These are phyloP conservation scores for Phaonia tiefii DNA, from an alignment of 2,888 invertebrate species.

Conservation along the genomic window DNA sequence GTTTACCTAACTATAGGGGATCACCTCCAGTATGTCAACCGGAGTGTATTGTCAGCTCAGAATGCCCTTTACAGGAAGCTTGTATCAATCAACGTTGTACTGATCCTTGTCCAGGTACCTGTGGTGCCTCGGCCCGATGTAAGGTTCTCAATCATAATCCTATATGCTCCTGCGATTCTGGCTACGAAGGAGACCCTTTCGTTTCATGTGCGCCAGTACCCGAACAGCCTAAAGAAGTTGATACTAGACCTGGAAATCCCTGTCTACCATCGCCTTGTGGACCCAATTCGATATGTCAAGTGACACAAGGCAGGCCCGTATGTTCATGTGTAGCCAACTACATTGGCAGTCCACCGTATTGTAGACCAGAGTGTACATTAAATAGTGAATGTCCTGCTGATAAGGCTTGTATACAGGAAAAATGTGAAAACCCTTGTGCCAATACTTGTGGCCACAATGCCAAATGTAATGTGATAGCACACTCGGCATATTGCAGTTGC, in stretches of 20 bases:
- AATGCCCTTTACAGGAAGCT: conserved; percentile 89
- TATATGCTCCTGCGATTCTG: conserved; percentile 89
- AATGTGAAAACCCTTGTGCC: conserved; percentile 90
- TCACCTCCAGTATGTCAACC: conserved; percentile 91
- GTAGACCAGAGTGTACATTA: conserved; percentile 91
- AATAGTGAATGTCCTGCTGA: conserved; percentile 90
- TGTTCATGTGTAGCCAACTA: conserved; percentile 91
- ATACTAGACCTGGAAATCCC: conserved; percentile 81
- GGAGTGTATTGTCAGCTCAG: conserved; percentile 91
- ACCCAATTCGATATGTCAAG: conserved; percentile 91
- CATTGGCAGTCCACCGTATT: conserved; percentile 90
- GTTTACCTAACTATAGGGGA: conserved; percentile 88
- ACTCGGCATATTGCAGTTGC: conserved; percentile 91
- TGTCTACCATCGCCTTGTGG: conserved; percentile 87
- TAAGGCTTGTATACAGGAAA: conserved; percentile 90
- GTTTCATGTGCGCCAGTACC: conserved; percentile 82
- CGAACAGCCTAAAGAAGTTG: conserved; percentile 70
- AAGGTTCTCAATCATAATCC: conserved; percentile 92
- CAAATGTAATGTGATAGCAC: conserved; percentile 88
- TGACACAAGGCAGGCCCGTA: conserved; percentile 88
- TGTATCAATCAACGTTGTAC: conserved; percentile 90
- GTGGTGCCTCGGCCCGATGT: conserved; percentile 89
- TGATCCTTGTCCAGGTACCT: conserved; percentile 92
- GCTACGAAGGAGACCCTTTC: conserved; percentile 91
- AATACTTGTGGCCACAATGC: conserved; percentile 90